A percentile compares a stretch with the other conserved stretches of the same genome.
Evolutionary conservation across 2,888 invertebrate genomes (phyloP).

Genomic region (Atherix ibis): DNA sequence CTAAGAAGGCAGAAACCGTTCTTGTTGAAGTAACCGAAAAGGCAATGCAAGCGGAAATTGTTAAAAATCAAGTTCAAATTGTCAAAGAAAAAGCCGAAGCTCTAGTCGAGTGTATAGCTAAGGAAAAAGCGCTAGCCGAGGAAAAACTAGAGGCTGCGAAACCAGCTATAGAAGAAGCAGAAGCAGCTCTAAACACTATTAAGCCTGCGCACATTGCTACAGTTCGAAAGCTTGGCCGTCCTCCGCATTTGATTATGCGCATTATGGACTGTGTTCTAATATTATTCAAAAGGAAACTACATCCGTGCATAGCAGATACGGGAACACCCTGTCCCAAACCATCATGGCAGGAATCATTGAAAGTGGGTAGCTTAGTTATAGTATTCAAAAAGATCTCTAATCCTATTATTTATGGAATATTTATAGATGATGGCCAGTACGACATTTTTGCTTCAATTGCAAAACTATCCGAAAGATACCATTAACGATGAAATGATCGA

Average conservation of each 20-base stretch:
- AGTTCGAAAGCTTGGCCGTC: slow-evolving; percentile 84
- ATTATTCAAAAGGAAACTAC: slow-evolving; percentile 76
- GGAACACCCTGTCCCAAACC: slow-evolving; percentile 73
- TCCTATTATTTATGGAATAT: neutral
- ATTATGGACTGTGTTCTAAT: slow-evolving; percentile 96
- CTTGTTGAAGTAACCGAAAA: slow-evolving; percentile 80
- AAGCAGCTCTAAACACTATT: slow-evolving; percentile 86
- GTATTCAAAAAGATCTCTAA: neutral
- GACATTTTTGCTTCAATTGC: slow-evolving; percentile 76
- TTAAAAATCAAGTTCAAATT: slow-evolving; percentile 88
- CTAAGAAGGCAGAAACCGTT: slow-evolving; percentile 79
- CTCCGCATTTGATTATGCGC: slow-evolving; percentile 92
- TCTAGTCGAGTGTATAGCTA: slow-evolving; percentile 69
- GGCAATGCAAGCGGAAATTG: slow-evolving; percentile 89
- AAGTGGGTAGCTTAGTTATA: slow-evolving; percentile 35
- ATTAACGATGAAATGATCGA: slow-evolving; percentile 97
- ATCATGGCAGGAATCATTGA: slow-evolving; percentile 91
- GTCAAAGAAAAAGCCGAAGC: slow-evolving; percentile 92
- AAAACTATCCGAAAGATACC: slow-evolving; percentile 90
- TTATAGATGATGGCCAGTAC: slow-evolving; percentile 85
- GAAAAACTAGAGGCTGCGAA: slow-evolving; percentile 88
- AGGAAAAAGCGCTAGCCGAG: slow-evolving; percentile 82
- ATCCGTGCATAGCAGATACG: slow-evolving; percentile 67
- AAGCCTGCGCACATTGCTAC: slow-evolving; percentile 94
- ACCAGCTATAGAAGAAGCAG: slow-evolving; percentile 90